Percentiles rank a stretch among this genome's conserved stretches.
Evolutionary conservation across 2,888 invertebrate species (phyloP).

Genomic region (Bembecia ichneumoniformis): DNA sequence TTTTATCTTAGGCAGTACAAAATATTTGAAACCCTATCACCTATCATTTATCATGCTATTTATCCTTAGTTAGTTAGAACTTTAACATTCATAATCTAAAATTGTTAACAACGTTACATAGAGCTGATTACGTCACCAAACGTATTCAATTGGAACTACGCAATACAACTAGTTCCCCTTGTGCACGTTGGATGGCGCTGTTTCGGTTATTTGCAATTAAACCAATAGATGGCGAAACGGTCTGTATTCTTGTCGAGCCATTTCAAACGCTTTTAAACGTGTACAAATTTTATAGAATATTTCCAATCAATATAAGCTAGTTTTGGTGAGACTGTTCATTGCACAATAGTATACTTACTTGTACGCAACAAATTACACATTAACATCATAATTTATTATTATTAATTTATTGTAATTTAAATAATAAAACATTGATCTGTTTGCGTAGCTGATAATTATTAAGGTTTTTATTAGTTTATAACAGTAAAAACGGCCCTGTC

Average conservation of each 20-base stretch:
- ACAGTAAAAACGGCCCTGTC: slow-evolving; percentile 30
- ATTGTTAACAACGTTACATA: no score
- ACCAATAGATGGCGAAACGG: no score
- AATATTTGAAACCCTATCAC: neutral
- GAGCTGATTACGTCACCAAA: no score
- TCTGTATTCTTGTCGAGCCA: no score
- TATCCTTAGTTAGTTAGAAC: neutral
- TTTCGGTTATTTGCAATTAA: no score
- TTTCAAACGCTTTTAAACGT: no score
- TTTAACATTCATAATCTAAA: no score
- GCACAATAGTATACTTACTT: slow-evolving; percentile 34
- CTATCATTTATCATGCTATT: no score
- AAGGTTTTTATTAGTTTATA: slow-evolving; percentile 43
- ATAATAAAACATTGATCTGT: slow-evolving; percentile 29
- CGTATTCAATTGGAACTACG: no score
- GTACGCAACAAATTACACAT: slow-evolving; percentile 44
- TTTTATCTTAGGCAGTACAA: neutral
- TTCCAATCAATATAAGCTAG: slow-evolving; percentile 15
- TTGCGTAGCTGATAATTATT: slow-evolving; percentile 49
- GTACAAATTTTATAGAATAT: no score
- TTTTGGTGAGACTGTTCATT: slow-evolving; percentile 34
- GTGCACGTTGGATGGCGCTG: no score
- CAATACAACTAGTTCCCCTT: no score
- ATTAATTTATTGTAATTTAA: slow-evolving; percentile 28
- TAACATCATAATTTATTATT: slow-evolving; percentile 27